Evolutionary conservation across 2,113 vertebrate genomes (phyloP).

Genomic region (Copsychus sechellarum): DNA sequence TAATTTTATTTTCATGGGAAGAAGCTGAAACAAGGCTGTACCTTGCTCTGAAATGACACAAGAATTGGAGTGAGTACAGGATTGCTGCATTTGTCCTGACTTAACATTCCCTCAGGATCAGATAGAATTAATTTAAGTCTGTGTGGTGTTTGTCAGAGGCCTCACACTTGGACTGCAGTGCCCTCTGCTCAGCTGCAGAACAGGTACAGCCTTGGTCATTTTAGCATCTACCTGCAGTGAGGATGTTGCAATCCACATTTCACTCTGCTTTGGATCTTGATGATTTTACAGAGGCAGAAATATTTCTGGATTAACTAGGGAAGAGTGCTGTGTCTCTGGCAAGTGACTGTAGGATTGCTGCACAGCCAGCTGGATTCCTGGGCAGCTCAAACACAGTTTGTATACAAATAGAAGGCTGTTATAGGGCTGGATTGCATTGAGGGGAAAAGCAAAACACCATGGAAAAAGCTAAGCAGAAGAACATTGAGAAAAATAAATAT

Average conservation of each 20-base stretch:
- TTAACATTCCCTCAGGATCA: background rate
- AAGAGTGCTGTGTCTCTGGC: background rate
- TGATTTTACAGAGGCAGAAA: background rate
- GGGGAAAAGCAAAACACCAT: background rate
- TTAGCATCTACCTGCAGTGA: background rate
- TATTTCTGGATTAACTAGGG: background rate
- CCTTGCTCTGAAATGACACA: background rate
- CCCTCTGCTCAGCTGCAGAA: background rate
- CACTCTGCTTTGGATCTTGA: background rate
- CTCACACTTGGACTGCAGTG: background rate
- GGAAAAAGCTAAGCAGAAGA: background rate
- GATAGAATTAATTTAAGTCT: background rate
- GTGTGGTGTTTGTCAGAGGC: background rate
- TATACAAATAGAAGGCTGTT: background rate
- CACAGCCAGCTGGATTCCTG: background rate
- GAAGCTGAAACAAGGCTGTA: background rate
- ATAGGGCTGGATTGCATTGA: background rate
- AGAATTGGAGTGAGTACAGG: background rate
- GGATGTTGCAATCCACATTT: background rate
- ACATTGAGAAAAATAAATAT: background rate
- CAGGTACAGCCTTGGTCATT: background rate
- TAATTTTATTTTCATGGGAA: background rate
- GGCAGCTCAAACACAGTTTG: background rate
- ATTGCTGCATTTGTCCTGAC: background rate
- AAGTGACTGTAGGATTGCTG: background rate